phyloP scores from a whole-genome alignment of 2,797 vertebrate genomes.

The Phataginus tetradactyla region DNA sequence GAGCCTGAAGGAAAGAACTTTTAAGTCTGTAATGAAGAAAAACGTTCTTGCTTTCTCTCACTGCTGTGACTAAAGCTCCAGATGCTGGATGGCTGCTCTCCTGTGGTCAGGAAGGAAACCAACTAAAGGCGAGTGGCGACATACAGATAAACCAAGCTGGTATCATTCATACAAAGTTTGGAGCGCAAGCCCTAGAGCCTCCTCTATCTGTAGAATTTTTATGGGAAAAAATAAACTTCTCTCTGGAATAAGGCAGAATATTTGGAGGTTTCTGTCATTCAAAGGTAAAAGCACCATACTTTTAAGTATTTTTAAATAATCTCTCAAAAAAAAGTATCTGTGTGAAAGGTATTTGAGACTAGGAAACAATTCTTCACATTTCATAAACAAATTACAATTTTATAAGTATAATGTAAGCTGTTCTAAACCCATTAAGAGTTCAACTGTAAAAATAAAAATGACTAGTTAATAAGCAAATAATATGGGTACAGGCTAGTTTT shows the following conservation, averaged over 20 bases:
- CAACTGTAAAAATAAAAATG: slow-evolving; percentile 69
- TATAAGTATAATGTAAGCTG: slow-evolving; percentile 67
- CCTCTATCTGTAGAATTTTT: neutral
- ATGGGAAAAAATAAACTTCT: neutral
- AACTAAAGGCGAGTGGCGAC: neutral
- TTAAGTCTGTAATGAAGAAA: neutral
- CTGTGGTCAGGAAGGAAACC: neutral
- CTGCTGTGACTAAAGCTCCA: neutral
- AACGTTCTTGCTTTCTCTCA: neutral
- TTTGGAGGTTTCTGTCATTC: neutral
- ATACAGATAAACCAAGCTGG: neutral
- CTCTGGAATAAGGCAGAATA: slow-evolving; percentile 30
- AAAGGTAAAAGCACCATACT: slow-evolving; percentile 3
- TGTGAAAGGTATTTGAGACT: slow-evolving; percentile 63
- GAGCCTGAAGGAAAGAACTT: neutral
- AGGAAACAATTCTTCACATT: slow-evolving; percentile 57
- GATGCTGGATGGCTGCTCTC: neutral
- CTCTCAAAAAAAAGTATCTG: slow-evolving; percentile 45
- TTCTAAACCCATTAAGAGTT: slow-evolving; percentile 70
- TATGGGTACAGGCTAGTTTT: slow-evolving; percentile 76
- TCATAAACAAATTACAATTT: slow-evolving; percentile 53
- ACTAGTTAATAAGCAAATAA: slow-evolving; percentile 79
- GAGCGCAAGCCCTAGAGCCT: neutral
- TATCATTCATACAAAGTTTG: neutral
- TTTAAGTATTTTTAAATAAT: slow-evolving; percentile 35